These are phyloP conservation scores for Sminthurides aquaticus DNA, from an alignment of 2,888 invertebrate species.

Conservation along the genomic window DNA sequence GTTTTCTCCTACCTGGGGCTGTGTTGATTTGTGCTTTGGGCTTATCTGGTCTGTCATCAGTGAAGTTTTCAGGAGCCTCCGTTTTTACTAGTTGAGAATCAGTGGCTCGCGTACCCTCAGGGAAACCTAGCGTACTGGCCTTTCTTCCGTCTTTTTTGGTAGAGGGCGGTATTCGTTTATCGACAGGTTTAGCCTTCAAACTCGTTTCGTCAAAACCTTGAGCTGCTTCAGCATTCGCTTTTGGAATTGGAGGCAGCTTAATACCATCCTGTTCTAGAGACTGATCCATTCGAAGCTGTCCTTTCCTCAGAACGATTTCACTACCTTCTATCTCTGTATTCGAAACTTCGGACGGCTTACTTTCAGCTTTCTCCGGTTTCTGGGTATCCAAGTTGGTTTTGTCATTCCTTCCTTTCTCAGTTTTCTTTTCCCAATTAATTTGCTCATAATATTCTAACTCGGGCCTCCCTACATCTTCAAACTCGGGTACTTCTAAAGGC, in stretches of 20 bases:
- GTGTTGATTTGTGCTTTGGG: slow-evolving; percentile 1
- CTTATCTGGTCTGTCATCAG: background rate
- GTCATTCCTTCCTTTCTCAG: slow-evolving; percentile 1
- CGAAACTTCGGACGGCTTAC: slow-evolving; percentile 44
- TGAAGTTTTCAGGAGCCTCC: slow-evolving; percentile 49
- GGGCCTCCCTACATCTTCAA: slow-evolving; percentile 5
- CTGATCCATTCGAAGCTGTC: background rate
- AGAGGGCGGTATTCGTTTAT: too few species aligned
- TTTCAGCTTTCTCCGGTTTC: background rate
- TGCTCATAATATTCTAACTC: slow-evolving; percentile 5
- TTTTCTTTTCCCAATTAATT: slow-evolving; percentile 5
- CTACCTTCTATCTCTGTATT: background rate
- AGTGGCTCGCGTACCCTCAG: too few species aligned
- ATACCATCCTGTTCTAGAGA: background rate
- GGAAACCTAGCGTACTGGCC: too few species aligned
- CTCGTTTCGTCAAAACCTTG: background rate
- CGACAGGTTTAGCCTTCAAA: too few species aligned
- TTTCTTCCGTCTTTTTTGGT: too few species aligned
- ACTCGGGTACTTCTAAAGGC: background rate
- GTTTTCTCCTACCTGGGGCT: too few species aligned
- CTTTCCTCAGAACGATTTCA: background rate
- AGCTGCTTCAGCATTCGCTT: background rate
- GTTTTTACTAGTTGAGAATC: slow-evolving; percentile 46
- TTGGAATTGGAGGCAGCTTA: background rate
- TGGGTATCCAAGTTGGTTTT: too few species aligned